Base-by-base conservation (phyloP, 2,888 invertebrate genomes). In the Drepana falcataria region DNA sequence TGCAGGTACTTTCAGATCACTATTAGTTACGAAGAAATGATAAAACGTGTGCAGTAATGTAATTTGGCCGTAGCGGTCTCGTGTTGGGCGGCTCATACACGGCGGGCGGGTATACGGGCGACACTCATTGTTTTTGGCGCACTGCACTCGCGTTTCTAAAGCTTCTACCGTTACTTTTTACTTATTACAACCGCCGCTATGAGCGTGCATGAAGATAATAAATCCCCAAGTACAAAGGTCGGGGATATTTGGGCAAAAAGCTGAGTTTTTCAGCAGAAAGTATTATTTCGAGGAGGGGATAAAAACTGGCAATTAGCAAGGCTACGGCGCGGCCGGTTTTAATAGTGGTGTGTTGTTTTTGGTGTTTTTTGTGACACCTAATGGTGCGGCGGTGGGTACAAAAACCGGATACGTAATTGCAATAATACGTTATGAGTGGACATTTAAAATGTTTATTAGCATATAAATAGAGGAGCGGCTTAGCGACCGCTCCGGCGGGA, bases 261-360 rank as follows among this genome's bases (percentile, higher is more conserved):
- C 71, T 64, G 60, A 65, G 64, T 61, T 70, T 75, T 71, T 59
- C 64, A 53, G 65, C 63, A 59, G 61, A 73, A 71, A 67, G 69
- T 72, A 73, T 71, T 72, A 72, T 73, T 72, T 69, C 61, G 69
- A 64, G 69, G 65, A 66, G 58, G 59, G 67, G 54, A 48, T 58
- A 72, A 74, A 74, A 75, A 76, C 69, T 60, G 68, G 73, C 76
- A 77, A 78, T 79, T 78, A 79, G 77, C 71, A 68, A 68, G 69
- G 71, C 65, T 67, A 69, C 70, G 58, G 44, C 57, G 68, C 70
- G 58, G 44, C 57, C 64, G 58, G 56, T 51, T 40, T 6, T 51
- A 55, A 66, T 66, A 57, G 56, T 60, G 64, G 59, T 62, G 57
- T 35, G 55, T 55, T 58, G 61, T 66, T 62, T 66, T 67, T 60